A percentile compares a stretch with the other conserved stretches of the same genome.
These are phyloP conservation scores for Pecten maximus DNA, from an alignment of 2,888 invertebrate genomes.

Conservation along the genomic window DNA sequence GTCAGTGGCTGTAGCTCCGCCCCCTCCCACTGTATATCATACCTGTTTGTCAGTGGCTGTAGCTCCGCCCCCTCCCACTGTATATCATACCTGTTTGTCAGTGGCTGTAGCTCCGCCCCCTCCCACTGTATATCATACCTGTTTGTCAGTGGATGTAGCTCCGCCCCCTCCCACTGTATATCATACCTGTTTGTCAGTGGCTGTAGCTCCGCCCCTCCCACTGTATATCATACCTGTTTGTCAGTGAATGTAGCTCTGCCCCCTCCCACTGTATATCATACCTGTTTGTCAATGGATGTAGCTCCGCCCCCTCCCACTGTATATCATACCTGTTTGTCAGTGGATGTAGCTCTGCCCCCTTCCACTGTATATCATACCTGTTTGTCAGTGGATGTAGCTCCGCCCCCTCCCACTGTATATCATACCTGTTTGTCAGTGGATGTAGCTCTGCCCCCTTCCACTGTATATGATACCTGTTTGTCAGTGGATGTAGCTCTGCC, in stretches of 20 bases:
- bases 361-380: constrained; percentile 47
- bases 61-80: constrained; percentile 64
- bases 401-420: neutral
- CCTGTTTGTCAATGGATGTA: constrained; percentile 58
- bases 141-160: constrained; percentile 33
- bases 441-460: constrained; percentile 31
- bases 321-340: constrained; percentile 56
- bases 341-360: constrained; percentile 43
- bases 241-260: constrained; percentile 64
- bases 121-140: neutral
- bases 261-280: constrained; percentile 56
- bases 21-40: constrained; percentile 38
- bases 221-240: constrained; percentile 65
- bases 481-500: constrained; percentile 37
- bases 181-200: constrained; percentile 56
- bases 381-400: constrained; percentile 54
- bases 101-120: constrained; percentile 42
- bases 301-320: neutral
- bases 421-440: constrained; percentile 59
- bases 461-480: neutral
- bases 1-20: constrained; percentile 46
- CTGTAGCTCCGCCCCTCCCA: constrained; percentile 37
- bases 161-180: constrained; percentile 7
- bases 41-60: constrained; percentile 70
- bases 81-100: constrained; percentile 56